Base-by-base conservation (phyloP, 2,797 vertebrate genomes). In the Enteromius viviparus region DNA sequence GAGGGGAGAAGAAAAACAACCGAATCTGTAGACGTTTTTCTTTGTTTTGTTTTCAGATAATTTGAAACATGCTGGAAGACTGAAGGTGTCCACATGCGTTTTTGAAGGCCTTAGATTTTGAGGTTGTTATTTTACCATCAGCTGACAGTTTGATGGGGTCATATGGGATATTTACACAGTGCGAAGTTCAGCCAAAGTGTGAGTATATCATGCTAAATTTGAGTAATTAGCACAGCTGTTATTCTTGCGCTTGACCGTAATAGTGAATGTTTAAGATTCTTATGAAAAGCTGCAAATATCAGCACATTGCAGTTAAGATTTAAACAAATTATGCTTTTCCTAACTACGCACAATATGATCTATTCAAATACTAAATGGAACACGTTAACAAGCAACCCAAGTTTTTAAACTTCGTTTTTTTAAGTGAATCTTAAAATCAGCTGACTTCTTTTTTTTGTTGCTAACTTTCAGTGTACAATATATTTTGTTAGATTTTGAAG, bases 91-190 rank as follows among this genome's bases (percentile, higher is more conserved):
- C 87, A 91, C 86, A 87, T 93, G 91, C 91, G 87, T 93, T 89
- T 89, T 85, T 93, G 69, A 91, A 89, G 82, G 89, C 87, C 66
- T 3, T 47, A 82, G 45, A 77, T 26, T 76, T 84, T 53, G 85
- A 87, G 87, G 89, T 92, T 94, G 88, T 93, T 94, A 92, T 93
- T 91, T 86, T 89, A 92, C 87, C 86, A 87, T 87, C 86, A 37
- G 86, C 64, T 66, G 87, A 91, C 86, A 74, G 19, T 89, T 92
- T 92, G 91, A 93, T 88, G 85, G 88, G 85, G 90, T 91, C 91
- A 90, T 87, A 92, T 91, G 87, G 91, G 89, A 90, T 90, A 92
- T 93, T 93, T 93, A 91, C 91, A 91, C 91, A 91, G 87, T 91
- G 89, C 86, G 89, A 88, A 83, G 90, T 93, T 92, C 89, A 92